A percentile compares a stretch with the other conserved stretches of the same genome.
Conservation (phyloP, 30 jellyfish, hydroid and myxozoan genomes). For the Cassiopea andromeda region DNA sequence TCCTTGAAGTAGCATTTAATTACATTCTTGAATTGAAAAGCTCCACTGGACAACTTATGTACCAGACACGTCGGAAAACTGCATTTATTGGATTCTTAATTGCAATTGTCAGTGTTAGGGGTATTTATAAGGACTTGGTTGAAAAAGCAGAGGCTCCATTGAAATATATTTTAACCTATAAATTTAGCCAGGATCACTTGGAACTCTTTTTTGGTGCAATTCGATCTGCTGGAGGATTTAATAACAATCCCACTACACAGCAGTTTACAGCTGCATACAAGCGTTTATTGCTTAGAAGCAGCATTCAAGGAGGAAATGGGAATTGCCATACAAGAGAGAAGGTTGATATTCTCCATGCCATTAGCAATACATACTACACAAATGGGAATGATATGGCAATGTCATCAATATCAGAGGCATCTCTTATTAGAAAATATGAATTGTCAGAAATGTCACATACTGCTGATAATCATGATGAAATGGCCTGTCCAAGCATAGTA, state of each 20-base stretch:
- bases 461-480: not conserved
- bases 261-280: constrained; percentile 67
- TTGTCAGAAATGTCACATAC: not conserved
- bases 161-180: constrained; percentile 53
- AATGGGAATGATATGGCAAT: constrained; percentile 11
- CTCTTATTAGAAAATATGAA: constrained; percentile 45
- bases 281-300: constrained; percentile 46
- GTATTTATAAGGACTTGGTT: constrained; percentile 38
- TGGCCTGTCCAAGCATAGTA: not conserved
- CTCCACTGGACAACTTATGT: constrained; percentile 51
- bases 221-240: constrained; percentile 68
- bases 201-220: constrained; percentile 69
- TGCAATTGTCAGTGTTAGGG: constrained; percentile 48
- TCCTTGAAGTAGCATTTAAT: constrained; percentile 39
- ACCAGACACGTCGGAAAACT: constrained; percentile 60
- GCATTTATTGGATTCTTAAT: constrained; percentile 66
- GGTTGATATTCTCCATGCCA: constrained; percentile 54
- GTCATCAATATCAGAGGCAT: constrained; percentile 26
- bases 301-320: constrained; percentile 56
- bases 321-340: constrained; percentile 61
- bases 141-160: constrained; percentile 54
- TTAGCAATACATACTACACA: constrained; percentile 36
- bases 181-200: constrained; percentile 65
- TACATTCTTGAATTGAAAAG: constrained; percentile 47
- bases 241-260: constrained; percentile 67